Base-by-base conservation (phyloP, 2,888 invertebrate genomes). In the Hirtodrosophila alboralis region DNA sequence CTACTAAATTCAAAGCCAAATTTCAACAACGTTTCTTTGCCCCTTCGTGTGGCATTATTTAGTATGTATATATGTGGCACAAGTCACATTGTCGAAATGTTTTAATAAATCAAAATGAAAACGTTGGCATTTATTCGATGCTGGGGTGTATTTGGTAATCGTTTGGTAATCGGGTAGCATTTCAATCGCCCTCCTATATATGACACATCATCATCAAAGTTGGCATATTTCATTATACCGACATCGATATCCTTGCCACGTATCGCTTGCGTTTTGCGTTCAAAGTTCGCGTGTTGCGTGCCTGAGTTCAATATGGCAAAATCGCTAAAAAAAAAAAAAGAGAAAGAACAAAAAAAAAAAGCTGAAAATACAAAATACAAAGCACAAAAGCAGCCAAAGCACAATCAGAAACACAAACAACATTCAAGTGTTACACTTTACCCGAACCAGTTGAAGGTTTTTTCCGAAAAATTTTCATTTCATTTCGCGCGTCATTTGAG, bases 181-280 rank as follows among this genome's bases (percentile, higher is more conserved):
- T 78, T 78, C 84, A 78, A 83, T 76, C 67, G 77, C 14, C 36
- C 73, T 43, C n/a, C n/a, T n/a, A n/a, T n/a, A 68, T 79, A 71
- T 84, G 77, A 80, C 81, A 84, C 79, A 85, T 85, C 86, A 83
- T 85, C 84, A 83, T 85, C 84, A 80, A 83, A 72, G 72, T 69
- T 80, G 79, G 75, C 83, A 85, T 79, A 85, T 80, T 80, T 80
- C 79, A 80, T 80, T 85, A 83, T 69, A 56, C 54, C 54, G 60
- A 77, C 57, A 70, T 66, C 81, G 83, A 81, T 78, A 81, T 56
- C 69, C 49, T 34, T 64, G 31, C 41, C 9, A 14, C 14, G 26
- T 45, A 27, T 34, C 10, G 14, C 7, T 44, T 33, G 9, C 10
- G 14, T 10, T 34, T 53, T 5, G 6, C 9, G 54, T 41, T 61